Conservation (phyloP, 2,888 invertebrate species). For the Hirtodrosophila trivittata region DNA sequence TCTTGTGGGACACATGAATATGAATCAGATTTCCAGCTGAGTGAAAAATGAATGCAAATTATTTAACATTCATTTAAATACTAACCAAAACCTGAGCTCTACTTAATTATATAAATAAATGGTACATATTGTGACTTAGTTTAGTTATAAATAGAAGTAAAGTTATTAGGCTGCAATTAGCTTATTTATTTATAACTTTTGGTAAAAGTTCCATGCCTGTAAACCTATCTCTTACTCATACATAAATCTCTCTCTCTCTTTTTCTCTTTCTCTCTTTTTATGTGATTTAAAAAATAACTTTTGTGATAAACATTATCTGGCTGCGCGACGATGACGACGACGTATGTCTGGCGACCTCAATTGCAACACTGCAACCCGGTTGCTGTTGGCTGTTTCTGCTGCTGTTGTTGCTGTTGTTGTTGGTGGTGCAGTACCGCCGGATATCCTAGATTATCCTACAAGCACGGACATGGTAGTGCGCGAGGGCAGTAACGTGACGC, state of each 20-base stretch:
- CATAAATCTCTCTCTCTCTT: conserved; percentile 1
- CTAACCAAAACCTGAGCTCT: too few relatives aligned
- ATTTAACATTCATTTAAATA: conserved; percentile 40
- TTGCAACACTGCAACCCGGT: conserved; percentile 42
- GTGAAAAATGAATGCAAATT: conserved; percentile 64
- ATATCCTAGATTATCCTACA: conserved; percentile 93
- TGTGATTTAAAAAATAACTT: conserved; percentile 28
- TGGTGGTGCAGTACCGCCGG: conserved; percentile 89
- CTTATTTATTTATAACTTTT: conserved; percentile 32
- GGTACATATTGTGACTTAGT: too few relatives aligned
- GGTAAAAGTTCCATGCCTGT: conserved; percentile 22
- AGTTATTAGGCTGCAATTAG: neutral
- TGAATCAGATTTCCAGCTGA: conserved; percentile 51
- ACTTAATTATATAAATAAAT: neutral
- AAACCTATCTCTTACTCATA: conserved; percentile 11
- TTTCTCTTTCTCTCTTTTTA: conserved; percentile 33
- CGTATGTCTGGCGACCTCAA: conserved; percentile 65
- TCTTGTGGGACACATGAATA: conserved; percentile 48
- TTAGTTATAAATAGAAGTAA: too few relatives aligned
- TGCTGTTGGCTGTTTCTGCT: conserved; percentile 25
- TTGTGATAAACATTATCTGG: conserved; percentile 70
- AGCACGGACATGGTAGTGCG: conserved; percentile 93
- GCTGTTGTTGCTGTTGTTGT: conserved; percentile 34
- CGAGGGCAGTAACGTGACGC: conserved; percentile 94
- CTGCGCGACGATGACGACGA: conserved; percentile 30